Evolutionary conservation across 2,113 vertebrate genomes (phyloP).

Genomic region (Tragelaphus scriptus): DNA sequence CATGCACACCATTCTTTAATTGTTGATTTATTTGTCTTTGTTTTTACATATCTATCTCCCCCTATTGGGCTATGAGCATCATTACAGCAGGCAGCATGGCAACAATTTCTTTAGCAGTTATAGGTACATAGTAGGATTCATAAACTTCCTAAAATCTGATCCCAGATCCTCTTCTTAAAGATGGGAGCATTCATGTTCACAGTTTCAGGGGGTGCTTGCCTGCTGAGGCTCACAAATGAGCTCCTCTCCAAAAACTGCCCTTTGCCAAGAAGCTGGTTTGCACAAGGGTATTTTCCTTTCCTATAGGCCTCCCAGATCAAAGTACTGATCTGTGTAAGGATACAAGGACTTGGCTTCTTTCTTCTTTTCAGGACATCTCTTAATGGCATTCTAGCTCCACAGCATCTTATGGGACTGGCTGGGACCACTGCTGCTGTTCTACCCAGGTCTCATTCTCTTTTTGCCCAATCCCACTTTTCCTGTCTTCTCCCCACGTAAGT

Average conservation of each 20-base stretch:
- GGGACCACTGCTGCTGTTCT: not conserved
- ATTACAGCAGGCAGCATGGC: not conserved
- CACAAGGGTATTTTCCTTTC: not conserved
- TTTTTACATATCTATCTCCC: constrained; percentile 35
- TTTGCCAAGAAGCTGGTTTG: not conserved
- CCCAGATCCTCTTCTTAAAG: not conserved
- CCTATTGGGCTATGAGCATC: constrained; percentile 19
- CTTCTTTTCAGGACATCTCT: not conserved
- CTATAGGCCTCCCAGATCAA: not conserved
- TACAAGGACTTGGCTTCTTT: not conserved
- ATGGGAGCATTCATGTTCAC: not conserved
- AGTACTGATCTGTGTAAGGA: not conserved
- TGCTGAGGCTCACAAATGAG: not conserved
- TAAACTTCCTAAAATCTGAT: not conserved
- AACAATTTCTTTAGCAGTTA: not conserved
- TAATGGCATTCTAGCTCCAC: not conserved
- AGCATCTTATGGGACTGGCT: not conserved
- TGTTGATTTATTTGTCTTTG: not conserved
- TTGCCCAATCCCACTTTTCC: not conserved
- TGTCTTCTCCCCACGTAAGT: too few species aligned
- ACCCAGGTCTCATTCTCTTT: not conserved
- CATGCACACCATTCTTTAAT: not conserved
- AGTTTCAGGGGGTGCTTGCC: not conserved
- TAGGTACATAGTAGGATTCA: not conserved
- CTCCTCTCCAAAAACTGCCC: not conserved